Percentiles rank a stretch among this genome's conserved stretches.
Conservation (phyloP, 2,113 vertebrate species). For the Ranitomeya variabilis region DNA sequence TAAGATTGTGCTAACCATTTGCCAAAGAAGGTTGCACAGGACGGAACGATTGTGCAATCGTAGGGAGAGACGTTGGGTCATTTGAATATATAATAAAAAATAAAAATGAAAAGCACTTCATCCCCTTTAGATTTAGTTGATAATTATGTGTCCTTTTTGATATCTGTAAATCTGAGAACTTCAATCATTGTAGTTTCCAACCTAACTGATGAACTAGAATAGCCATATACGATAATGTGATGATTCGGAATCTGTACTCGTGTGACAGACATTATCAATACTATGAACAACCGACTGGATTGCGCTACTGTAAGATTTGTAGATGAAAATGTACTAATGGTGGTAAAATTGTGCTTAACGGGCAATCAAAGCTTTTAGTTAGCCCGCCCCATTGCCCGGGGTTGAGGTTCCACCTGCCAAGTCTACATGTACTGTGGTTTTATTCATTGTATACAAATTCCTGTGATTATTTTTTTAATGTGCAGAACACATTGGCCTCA, state of each 20-base stretch:
- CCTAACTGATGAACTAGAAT: conserved; percentile 94
- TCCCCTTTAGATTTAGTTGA: conserved; percentile 87
- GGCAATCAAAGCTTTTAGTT: conserved; percentile 75
- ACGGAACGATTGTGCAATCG: conserved; percentile 67
- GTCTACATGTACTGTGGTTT: conserved; percentile 96
- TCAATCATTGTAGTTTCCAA: conserved; percentile 89
- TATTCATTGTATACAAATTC: conserved; percentile 93
- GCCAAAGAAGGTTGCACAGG: conserved; percentile 61
- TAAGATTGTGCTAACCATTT: conserved; percentile 61
- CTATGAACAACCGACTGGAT: conserved; percentile 85
- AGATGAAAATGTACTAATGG: conserved; percentile 82
- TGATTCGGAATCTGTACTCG: conserved; percentile 89
- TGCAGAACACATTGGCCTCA: conserved; percentile 97
- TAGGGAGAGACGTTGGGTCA: conserved; percentile 69
- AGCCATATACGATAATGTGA: conserved; percentile 94
- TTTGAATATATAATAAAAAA: conserved; percentile 57
- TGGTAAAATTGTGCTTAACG: conserved; percentile 84
- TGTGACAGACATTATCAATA: conserved; percentile 88
- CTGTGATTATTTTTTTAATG: conserved; percentile 93
- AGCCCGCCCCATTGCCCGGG: conserved; percentile 79
- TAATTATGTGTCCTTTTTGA: conserved; percentile 89
- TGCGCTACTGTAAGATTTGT: conserved; percentile 85
- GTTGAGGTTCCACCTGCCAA: conserved; percentile 87
- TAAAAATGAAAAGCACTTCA: conserved; percentile 68
- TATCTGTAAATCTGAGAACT: conserved; percentile 87